Base-by-base conservation (phyloP, 2,888 invertebrate species). In the Mimas tiliae region DNA sequence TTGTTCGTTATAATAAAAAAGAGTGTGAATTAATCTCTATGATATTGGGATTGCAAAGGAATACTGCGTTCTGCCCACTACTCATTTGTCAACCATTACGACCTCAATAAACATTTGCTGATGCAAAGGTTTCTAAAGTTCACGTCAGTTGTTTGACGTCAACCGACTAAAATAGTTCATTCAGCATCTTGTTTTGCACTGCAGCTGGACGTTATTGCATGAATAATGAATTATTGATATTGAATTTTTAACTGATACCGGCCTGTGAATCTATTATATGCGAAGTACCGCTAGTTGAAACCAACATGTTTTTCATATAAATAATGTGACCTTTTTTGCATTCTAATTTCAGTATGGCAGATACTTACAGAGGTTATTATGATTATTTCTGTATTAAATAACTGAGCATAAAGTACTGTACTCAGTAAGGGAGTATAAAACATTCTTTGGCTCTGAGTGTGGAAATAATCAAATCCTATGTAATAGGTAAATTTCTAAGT, bases 71-170 rank as follows among this genome's bases (percentile, higher is more conserved):
- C n/a, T n/a, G n/a, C n/a, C n/a, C 7, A 9, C 8, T 7, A 45
- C 14, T 45, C 45, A 14, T 4, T 6, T 14, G 45, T 38, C 11
- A 14, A 3, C 12, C 45, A 45, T 9, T 45, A 14, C 14, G 9
- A 3, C 12, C 14, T 4, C 14, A 19, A 11, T 9, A 19, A 8
- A 50, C 7, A 16, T 16, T 50, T 50, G 11, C 8, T 19, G 8
- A 6, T 2, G 16, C 8, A 9, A 50, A 8, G 19, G 12, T 19
- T 16, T 9, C 19, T 6, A 42, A 58, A 38, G 38, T 19, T 50
- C 50, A 19, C 38, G 19, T 42, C 11, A 58, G 21, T 19, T 6
- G 38, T 58, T 42, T 58, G 58, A 58, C 58, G 58, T 58, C 19
- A 21, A 9, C 16, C 6, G 33, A 19, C 12, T 16, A 19, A 58